phyloP scores from a whole-genome alignment of 2,888 invertebrate genomes.

The Lathronympha strigana region DNA sequence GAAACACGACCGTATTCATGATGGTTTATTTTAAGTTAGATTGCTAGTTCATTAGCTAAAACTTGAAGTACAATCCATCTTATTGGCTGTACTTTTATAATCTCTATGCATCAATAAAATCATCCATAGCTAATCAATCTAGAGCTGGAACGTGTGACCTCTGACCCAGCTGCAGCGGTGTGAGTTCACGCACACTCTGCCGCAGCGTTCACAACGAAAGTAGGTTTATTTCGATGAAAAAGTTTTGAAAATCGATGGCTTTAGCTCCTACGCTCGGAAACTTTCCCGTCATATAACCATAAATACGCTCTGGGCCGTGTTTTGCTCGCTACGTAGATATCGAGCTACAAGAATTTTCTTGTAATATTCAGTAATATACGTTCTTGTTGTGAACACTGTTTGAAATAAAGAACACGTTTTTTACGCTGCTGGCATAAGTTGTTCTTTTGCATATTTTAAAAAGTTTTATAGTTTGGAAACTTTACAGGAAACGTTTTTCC shows the following conservation, averaged over 20 bases:
- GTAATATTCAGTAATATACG: slow-evolving; percentile 62
- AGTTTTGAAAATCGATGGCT: slow-evolving; percentile 85
- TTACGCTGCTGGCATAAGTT: slow-evolving; percentile 16
- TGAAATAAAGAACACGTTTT: slow-evolving; percentile 45
- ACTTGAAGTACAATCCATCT: neutral
- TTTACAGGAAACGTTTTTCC: slow-evolving; percentile 8
- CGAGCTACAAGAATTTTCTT: slow-evolving; percentile 63
- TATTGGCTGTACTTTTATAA: neutral
- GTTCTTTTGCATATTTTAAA: slow-evolving; percentile 31
- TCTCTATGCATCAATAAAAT: slow-evolving; percentile 26
- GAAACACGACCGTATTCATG: neutral
- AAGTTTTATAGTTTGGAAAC: slow-evolving; percentile 19
- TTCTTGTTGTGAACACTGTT: slow-evolving; percentile 54
- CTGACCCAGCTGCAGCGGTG: slow-evolving; percentile 56
- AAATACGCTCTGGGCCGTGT: slow-evolving; percentile 76
- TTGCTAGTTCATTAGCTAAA: neutral
- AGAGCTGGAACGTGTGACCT: slow-evolving; percentile 69
- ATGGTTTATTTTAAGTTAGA: neutral
- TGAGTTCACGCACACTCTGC: slow-evolving; percentile 67
- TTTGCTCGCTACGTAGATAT: slow-evolving; percentile 70
- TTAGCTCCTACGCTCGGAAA: slow-evolving; percentile 82
- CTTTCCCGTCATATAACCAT: slow-evolving; percentile 82
- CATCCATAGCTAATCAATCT: slow-evolving; percentile 43
- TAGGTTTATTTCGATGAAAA: slow-evolving; percentile 85
- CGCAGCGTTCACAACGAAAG: slow-evolving; percentile 76